A percentile compares a stretch with the other conserved stretches of the same genome.
Conservation (phyloP, 2,113 vertebrate species). For the Tringa solitaria region DNA sequence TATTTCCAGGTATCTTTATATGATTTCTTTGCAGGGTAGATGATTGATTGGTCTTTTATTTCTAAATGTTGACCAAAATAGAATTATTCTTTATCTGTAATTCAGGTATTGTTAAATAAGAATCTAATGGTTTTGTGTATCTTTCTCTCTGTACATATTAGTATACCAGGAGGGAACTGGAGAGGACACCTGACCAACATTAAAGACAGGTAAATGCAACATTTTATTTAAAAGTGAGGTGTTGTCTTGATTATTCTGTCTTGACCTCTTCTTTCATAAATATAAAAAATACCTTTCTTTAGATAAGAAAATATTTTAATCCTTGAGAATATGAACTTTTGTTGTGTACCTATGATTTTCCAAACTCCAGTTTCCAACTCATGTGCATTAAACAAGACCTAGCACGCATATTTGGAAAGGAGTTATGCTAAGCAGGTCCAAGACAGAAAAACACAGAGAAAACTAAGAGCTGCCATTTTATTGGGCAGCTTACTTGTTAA, state of each 20-base stretch:
- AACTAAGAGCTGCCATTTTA: neutral
- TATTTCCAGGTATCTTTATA: neutral
- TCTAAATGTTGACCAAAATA: neutral
- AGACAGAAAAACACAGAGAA: neutral
- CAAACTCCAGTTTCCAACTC: neutral
- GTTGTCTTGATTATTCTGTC: neutral
- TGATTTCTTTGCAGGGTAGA: neutral
- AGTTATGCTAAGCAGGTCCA: neutral
- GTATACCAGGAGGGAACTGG: constrained; percentile 84
- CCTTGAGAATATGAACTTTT: neutral
- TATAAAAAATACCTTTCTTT: neutral
- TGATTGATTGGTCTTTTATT: neutral
- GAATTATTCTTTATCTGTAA: neutral
- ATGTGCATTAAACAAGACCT: neutral
- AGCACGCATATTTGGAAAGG: neutral
- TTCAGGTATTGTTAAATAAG: neutral
- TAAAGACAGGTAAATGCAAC: constrained; percentile 77
- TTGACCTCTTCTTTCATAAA: neutral
- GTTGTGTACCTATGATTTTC: neutral
- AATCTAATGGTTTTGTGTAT: constrained; percentile 19
- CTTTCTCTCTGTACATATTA: constrained; percentile 58
- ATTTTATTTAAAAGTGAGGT: neutral
- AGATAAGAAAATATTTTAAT: neutral
- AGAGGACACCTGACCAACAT: constrained; percentile 78
- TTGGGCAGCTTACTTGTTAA: neutral